Evolutionary conservation across 2,113 vertebrate genomes (phyloP), one percentile per base, ranked within the genome.

Genomic region (Xiphias gladius): DNA sequence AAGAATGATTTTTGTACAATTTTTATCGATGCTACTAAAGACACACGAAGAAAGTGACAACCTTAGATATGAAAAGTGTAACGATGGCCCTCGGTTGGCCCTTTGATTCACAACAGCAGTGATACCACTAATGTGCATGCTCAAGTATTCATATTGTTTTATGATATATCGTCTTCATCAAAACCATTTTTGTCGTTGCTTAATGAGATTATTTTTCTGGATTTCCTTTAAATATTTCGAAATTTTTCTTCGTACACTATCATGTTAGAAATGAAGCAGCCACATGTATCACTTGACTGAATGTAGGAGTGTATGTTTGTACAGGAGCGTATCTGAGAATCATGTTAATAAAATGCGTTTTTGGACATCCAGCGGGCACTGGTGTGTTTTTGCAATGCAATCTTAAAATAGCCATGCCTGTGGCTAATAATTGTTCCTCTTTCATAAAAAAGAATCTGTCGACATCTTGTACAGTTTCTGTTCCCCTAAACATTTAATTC

Each of bases 331-430:
- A 48, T 80, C 17, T 80, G 73, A 78, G 26, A 79, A 54, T 54
- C 39, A n/a, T 28, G 30, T 73, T 76, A 87, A 81, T 91, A 87
- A 91, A 93, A 46, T 73, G 1, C 64, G 46, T 80, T 84, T 87
- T 82, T 88, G 83, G 26, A 86, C 50, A 71, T 70, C n/a, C 35
- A 2, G 12, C 35, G 30, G 46, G 16, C 19, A 6, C n/a, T 61
- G 26, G 46, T 69, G 43, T 43, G 41, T 68, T 26, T 71, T 13
- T 77, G 48, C 22, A 28, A 1, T 13, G 2, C 50, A 65, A 63
- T 76, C 26, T 63, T 20, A 69, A 77, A 76, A 70, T 63, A 64
- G 48, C 39, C n/a, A 24, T 30, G 32, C 20, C 37, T 64, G 14
- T 28, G 62, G 19, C 2, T n/a, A 17, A 70, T 32, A 81, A 37